A percentile compares a stretch with the other conserved stretches of the same genome.
Evolutionary conservation across 2,797 vertebrate genomes (phyloP).

Genomic region (Pantherophis alleghaniensis): DNA sequence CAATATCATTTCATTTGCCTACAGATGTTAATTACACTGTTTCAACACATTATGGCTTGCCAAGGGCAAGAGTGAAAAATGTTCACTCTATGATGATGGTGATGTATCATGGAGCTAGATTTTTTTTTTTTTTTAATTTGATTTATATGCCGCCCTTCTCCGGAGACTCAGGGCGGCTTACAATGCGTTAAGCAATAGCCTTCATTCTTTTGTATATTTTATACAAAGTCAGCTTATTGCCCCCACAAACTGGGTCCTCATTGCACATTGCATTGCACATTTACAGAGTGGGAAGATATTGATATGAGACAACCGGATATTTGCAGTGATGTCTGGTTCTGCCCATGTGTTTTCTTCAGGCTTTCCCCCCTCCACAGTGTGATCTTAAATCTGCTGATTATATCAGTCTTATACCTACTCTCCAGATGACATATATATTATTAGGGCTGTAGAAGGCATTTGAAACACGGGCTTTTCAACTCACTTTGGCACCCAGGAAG

Average conservation of each 20-base stretch:
- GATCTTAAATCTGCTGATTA: not conserved
- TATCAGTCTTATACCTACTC: not conserved
- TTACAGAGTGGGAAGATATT: not conserved
- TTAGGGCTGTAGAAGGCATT: not conserved
- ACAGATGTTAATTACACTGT: not conserved
- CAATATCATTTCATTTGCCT: not conserved
- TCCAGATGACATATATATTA: not conserved
- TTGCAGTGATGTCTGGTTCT: not conserved
- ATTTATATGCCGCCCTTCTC: no score
- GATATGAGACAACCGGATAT: not conserved
- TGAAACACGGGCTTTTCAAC: not conserved
- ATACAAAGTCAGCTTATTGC: no score
- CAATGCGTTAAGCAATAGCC: no score
- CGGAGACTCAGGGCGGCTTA: no score
- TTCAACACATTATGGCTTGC: not conserved
- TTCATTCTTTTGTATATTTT: no score
- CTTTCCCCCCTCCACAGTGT: no score
- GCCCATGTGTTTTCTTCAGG: not conserved
- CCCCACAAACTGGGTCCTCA: no score
- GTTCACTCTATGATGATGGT: not conserved
- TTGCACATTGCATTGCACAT: not conserved
- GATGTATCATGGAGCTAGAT: not conserved
- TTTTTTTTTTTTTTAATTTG: no score
- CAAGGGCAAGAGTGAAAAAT: not conserved
- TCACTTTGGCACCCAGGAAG: not conserved